Percentiles rank a stretch among this genome's conserved stretches.
Conservation (phyloP, 2,113 vertebrate genomes). For the Poicephalus gulielmi region DNA sequence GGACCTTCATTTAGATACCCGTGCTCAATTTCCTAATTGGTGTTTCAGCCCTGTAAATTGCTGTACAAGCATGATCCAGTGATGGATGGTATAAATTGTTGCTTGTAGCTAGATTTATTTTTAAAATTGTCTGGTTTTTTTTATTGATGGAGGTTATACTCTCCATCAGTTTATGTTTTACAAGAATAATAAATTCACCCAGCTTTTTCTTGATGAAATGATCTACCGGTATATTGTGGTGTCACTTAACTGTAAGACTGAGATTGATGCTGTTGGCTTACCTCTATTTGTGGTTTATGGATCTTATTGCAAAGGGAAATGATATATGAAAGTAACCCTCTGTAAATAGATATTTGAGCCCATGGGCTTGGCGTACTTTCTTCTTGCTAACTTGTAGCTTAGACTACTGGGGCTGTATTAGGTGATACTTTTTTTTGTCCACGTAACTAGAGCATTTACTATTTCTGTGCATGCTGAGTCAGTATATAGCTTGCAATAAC, state of each 20-base stretch:
- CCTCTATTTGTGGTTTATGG: neutral
- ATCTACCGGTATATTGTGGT: neutral
- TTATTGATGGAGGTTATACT: neutral
- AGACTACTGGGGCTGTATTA: neutral
- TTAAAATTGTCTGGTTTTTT: neutral
- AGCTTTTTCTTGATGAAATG: neutral
- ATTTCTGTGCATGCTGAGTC: neutral
- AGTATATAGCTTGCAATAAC: neutral
- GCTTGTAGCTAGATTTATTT: neutral
- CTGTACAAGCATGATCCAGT: neutral
- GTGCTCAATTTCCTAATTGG: neutral
- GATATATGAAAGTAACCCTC: neutral
- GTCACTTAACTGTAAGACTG: neutral
- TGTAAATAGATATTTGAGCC: neutral
- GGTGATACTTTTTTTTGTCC: neutral
- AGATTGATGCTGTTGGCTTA: neutral
- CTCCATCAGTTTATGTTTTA: neutral
- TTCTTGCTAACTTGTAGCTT: neutral
- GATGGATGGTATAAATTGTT: neutral
- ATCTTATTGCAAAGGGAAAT: neutral
- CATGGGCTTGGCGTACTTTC: neutral
- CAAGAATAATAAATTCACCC: neutral
- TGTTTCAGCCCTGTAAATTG: neutral
- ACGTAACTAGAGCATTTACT: rapidly evolving
- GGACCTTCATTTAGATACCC: neutral